phyloP scores from a whole-genome alignment of 1,140 invertebrate genomes.

The Ylistrum balloti region DNA sequence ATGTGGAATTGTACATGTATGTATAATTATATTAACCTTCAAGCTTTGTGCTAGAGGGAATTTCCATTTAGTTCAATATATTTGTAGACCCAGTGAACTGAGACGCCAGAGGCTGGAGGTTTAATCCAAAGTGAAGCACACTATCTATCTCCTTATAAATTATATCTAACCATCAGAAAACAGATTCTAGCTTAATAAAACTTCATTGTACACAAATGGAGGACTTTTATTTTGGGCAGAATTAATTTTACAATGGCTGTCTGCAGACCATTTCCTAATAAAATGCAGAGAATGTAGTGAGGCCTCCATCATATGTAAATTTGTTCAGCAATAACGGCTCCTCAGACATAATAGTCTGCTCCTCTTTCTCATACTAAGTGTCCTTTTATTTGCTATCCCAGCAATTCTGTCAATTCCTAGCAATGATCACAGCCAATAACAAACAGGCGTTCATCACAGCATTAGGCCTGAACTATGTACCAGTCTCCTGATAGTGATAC shows the following conservation, averaged over 20 bases:
- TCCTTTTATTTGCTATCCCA: background rate
- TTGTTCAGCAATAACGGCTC: background rate
- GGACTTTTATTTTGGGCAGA: background rate
- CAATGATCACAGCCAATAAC: slow-evolving; percentile 16
- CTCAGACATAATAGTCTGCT: slow-evolving; percentile 32
- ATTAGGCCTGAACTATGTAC: no score
- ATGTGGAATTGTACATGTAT: no score
- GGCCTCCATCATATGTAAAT: background rate
- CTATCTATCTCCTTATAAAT: background rate
- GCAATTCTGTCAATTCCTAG: slow-evolving; percentile 8
- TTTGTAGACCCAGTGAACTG: no score
- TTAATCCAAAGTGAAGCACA: no score
- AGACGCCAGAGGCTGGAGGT: no score
- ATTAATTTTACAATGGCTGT: background rate
- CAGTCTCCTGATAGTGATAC: no score
- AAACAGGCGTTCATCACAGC: background rate
- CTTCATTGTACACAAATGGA: no score
- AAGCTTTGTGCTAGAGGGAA: no score
- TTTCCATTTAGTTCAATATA: no score
- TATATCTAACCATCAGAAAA: background rate
- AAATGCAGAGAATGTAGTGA: background rate
- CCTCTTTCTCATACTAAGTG: background rate
- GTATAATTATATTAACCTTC: no score
- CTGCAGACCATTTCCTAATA: background rate
- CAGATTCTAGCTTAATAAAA: no score